phyloP scores from a whole-genome alignment of 2,113 vertebrate genomes.

The Gobio gobio region DNA sequence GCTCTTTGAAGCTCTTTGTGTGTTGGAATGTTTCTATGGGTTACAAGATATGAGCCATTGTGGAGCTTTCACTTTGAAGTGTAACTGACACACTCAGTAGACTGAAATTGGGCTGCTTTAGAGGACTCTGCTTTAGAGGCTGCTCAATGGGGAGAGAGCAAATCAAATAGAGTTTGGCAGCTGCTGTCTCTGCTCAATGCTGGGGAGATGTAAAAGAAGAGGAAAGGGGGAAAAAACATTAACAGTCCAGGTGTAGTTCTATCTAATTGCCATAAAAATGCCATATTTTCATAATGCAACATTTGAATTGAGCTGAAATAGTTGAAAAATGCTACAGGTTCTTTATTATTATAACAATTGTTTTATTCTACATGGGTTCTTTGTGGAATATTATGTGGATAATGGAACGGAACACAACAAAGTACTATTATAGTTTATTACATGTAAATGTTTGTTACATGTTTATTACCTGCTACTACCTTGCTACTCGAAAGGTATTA shows the following conservation, averaged over 20 bases:
- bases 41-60: slow-evolving; percentile 26
- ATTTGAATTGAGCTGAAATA: not conserved
- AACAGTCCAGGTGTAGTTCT: not conserved
- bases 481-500: too few relatives aligned
- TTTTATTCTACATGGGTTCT: too few relatives aligned
- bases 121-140: slow-evolving; percentile 12
- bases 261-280: not conserved
- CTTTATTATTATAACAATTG: too few relatives aligned
- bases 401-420: too few relatives aligned
- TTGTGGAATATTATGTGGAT: too few relatives aligned
- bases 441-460: too few relatives aligned
- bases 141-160: not conserved
- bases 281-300: not conserved
- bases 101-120: slow-evolving; percentile 15
- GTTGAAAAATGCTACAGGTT: not conserved
- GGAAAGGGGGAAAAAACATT: not conserved
- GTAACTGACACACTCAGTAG: slow-evolving; percentile 31
- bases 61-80: slow-evolving; percentile 33
- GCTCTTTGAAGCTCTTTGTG: slow-evolving; percentile 37
- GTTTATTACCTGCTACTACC: too few relatives aligned
- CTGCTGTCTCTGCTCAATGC: not conserved
- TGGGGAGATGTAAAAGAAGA: not conserved
- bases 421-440: too few relatives aligned
- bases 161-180: slow-evolving; percentile 5
- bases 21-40: slow-evolving; percentile 35